phyloP scores from a whole-genome alignment of 2,113 vertebrate species.

The Nematolebias whitei region DNA sequence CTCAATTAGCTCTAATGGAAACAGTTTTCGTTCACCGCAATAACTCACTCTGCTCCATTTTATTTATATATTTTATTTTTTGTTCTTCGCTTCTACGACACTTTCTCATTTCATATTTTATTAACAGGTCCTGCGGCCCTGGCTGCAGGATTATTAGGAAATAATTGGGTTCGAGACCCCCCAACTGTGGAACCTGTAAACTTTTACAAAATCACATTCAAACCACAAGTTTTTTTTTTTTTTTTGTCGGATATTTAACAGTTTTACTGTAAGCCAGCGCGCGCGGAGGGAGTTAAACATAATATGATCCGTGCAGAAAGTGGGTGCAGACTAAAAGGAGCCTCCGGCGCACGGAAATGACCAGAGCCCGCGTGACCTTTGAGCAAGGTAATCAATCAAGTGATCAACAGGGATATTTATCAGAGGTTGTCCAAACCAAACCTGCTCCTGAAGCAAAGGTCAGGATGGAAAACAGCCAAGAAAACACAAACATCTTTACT shows the following conservation, averaged over 20 bases:
- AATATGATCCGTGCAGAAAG: constrained; percentile 86
- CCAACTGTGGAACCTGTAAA: constrained; percentile 76
- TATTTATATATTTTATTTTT: background rate
- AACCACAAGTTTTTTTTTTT: too few species aligned
- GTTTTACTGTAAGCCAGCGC: background rate
- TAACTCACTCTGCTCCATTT: constrained; percentile 88
- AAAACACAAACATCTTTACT: background rate
- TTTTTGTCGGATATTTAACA: background rate
- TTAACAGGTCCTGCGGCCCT: constrained; percentile 84
- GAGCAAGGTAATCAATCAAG: constrained; percentile 99
- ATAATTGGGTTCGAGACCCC: constrained; percentile 95
- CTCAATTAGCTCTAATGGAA: constrained; percentile 95
- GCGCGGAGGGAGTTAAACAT: constrained; percentile 84
- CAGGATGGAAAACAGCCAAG: constrained; percentile 25
- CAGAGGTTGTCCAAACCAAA: constrained; percentile 88
- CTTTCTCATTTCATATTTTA: constrained; percentile 89
- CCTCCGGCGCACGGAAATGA: constrained; percentile 98
- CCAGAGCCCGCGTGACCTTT: constrained; percentile 96
- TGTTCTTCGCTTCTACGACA: constrained; percentile 66
- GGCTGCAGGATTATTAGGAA: constrained; percentile 94
- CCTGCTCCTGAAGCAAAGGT: constrained; percentile 64
- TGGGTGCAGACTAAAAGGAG: constrained; percentile 89
- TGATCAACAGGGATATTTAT: constrained; percentile 99
- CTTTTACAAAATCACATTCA: too few species aligned
- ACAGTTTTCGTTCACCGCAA: constrained; percentile 90